phyloP scores from a whole-genome alignment of 1,140 invertebrate genomes.

The Oreohelix idahoensis region DNA sequence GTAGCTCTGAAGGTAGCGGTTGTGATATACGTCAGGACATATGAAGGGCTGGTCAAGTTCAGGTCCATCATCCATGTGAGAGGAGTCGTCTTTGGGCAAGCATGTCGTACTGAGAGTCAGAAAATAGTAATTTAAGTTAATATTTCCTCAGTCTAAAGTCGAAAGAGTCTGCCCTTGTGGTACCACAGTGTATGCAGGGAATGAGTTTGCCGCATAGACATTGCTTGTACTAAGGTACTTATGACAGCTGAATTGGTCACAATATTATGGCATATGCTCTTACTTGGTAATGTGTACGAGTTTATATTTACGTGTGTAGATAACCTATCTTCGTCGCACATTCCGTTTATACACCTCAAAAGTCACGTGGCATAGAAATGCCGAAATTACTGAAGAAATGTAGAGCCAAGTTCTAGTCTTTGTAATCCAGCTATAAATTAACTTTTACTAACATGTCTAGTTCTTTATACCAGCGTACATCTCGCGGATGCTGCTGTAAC shows the following conservation, averaged over 20 bases:
- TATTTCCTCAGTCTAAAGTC: background rate
- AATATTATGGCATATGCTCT: background rate
- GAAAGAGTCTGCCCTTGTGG: background rate
- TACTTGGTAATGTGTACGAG: too few species aligned
- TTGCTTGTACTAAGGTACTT: background rate
- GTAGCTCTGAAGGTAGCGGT: background rate
- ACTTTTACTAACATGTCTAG: too few species aligned
- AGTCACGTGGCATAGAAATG: too few species aligned
- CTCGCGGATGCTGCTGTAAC: too few species aligned
- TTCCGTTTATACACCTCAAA: too few species aligned
- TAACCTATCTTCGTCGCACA: too few species aligned
- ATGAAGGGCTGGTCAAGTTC: background rate
- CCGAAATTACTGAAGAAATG: too few species aligned
- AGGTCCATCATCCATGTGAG: constrained; percentile 21
- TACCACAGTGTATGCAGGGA: background rate
- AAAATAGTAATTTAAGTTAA: background rate
- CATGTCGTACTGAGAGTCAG: background rate
- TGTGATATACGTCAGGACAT: too few species aligned
- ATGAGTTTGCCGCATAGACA: too few species aligned
- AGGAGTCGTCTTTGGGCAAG: background rate
- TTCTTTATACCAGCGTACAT: background rate
- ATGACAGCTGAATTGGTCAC: background rate
- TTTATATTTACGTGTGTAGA: too few species aligned
- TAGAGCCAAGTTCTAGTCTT: too few species aligned
- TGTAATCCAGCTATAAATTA: too few species aligned